Percentiles rank a stretch among this genome's conserved stretches.
Evolutionary conservation across 23 tunicate species (phyloP).

Genomic region (Clavelina lepadiformis): DNA sequence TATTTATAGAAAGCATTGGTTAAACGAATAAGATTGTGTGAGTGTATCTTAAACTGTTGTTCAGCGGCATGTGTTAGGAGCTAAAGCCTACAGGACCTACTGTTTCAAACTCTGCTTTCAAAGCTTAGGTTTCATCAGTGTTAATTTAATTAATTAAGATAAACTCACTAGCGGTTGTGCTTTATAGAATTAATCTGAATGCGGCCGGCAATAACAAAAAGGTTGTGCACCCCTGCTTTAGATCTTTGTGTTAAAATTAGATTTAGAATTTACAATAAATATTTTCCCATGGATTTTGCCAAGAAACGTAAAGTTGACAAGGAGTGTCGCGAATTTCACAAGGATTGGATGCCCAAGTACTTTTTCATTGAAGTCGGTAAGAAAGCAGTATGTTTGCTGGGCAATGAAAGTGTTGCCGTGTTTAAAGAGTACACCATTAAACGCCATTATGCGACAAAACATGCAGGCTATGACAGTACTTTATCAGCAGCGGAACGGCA

Average conservation of each 20-base stretch:
- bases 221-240: no score
- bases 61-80: no score
- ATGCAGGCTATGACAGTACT: constrained; percentile 53
- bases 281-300: constrained; percentile 38
- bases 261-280: constrained; percentile 1
- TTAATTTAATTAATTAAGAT: no score
- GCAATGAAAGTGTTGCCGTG: constrained; percentile 51
- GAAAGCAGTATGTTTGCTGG: constrained; percentile 40
- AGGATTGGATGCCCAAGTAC: constrained; percentile 69
- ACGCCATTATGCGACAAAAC: constrained; percentile 63
- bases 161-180: no score
- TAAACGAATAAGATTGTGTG: no score
- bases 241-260: constrained; percentile 1
- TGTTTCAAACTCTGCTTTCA: no score
- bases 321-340: constrained; percentile 69
- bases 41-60: no score
- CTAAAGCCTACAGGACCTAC: no score
- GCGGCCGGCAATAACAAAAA: no score
- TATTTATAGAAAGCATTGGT: no score
- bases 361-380: constrained; percentile 59
- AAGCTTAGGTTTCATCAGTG: no score
- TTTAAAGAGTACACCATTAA: constrained; percentile 61
- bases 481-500: constrained; percentile 74
- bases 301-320: constrained; percentile 77
- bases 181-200: no score